These are phyloP conservation scores for Cylloceria caligata DNA, from an alignment of 2,888 invertebrate genomes.

Conservation along the genomic window DNA sequence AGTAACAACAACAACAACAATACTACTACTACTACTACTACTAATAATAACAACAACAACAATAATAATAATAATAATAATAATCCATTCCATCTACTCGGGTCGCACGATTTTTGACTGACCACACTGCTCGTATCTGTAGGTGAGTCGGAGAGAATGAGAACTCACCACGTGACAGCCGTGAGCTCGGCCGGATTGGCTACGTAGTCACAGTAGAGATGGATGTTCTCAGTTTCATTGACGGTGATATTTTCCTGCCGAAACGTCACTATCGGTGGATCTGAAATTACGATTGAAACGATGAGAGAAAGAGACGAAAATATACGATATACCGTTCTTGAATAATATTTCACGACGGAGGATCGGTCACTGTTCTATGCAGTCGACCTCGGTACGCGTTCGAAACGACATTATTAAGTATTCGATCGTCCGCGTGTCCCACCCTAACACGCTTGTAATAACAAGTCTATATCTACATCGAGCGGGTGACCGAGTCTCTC, in stretches of 20 bases:
- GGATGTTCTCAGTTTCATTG: slow-evolving; percentile 91
- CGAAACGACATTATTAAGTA: slow-evolving; percentile 1
- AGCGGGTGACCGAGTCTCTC: slow-evolving; percentile 25
- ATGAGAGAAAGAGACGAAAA: slow-evolving; percentile 29
- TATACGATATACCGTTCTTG: background rate
- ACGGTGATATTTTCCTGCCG: slow-evolving; percentile 91
- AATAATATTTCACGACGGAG: slow-evolving; percentile 7
- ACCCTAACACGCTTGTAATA: background rate
- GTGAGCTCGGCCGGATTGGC: slow-evolving; percentile 94
- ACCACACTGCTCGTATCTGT: no score
- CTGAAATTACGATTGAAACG: slow-evolving; percentile 85
- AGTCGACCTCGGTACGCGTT: background rate
- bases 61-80: no score
- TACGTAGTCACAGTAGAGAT: slow-evolving; percentile 92
- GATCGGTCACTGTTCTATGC: slow-evolving; percentile 8
- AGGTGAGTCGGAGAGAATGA: no score
- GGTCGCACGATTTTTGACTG: no score
- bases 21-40: no score
- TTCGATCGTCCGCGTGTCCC: slow-evolving; percentile 3
- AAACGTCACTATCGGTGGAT: slow-evolving; percentile 93
- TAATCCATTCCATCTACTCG: no score
- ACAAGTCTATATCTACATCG: slow-evolving; percentile 36
- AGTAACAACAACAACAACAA: background rate
- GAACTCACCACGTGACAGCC: slow-evolving; percentile 91
- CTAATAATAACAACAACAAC: no score